A percentile compares a stretch with the other conserved stretches of the same genome.
These are phyloP conservation scores for Puffinus mauretanicus DNA, from an alignment of 2,113 vertebrate genomes.

Conservation along the genomic window DNA sequence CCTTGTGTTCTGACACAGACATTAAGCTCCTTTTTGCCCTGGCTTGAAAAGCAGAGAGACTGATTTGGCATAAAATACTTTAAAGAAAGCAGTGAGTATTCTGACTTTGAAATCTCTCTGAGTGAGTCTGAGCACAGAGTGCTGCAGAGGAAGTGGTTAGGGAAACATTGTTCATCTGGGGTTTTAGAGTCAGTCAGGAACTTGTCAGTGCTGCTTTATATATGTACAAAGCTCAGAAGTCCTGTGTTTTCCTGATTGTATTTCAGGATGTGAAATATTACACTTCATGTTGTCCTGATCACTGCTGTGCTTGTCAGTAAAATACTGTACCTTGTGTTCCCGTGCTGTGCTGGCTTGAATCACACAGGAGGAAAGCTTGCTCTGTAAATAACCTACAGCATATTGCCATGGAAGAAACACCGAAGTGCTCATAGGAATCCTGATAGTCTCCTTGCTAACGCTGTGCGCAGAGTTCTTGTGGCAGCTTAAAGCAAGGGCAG, in stretches of 20 bases:
- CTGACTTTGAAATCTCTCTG: background rate
- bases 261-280: background rate
- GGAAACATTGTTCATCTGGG: background rate
- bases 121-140: background rate
- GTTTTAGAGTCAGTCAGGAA: background rate
- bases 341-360: background rate
- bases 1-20: background rate
- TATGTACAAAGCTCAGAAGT: background rate
- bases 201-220: background rate
- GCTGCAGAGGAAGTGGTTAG: background rate
- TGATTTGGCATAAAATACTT: background rate
- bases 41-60: background rate
- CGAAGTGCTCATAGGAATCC: fast-evolving
- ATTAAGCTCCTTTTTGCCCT: background rate
- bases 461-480: background rate
- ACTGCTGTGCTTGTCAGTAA: background rate
- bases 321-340: background rate
- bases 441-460: background rate
- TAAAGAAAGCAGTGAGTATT: background rate
- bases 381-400: background rate
- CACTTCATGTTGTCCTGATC: background rate
- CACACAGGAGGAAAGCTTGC: background rate
- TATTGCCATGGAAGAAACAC: background rate
- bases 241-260: background rate
- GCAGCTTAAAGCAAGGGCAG: background rate